A percentile compares a stretch with the other conserved stretches of the same genome.
Evolutionary conservation across 2,888 invertebrate genomes (phyloP).

Genomic region (Serripes groenlandicus): DNA sequence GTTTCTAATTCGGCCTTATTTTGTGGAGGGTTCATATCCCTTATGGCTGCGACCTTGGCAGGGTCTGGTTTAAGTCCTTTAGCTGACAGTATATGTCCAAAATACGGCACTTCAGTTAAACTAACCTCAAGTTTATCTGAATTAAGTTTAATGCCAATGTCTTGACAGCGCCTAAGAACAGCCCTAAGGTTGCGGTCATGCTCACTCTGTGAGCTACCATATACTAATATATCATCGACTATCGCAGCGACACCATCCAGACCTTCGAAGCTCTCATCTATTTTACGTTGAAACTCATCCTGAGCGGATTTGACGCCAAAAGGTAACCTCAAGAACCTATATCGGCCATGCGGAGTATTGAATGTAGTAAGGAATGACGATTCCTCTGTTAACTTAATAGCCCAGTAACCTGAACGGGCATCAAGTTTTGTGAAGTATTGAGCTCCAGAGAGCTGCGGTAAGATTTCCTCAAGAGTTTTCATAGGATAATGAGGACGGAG

Average conservation of each 20-base stretch:
- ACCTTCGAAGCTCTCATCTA: slow-evolving; percentile 46
- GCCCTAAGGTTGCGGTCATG: slow-evolving; percentile 50
- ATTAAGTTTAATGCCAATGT: slow-evolving; percentile 61
- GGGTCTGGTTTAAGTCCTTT: slow-evolving; percentile 45
- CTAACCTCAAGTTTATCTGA: slow-evolving; percentile 51
- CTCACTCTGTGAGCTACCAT: slow-evolving; percentile 43
- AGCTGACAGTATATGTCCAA: slow-evolving; percentile 63
- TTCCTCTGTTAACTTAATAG: slow-evolving; percentile 62
- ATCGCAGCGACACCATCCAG: slow-evolving; percentile 51
- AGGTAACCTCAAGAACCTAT: slow-evolving; percentile 63
- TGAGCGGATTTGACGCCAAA: slow-evolving; percentile 62
- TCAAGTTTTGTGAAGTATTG: slow-evolving; percentile 37
- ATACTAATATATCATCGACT: slow-evolving; percentile 63
- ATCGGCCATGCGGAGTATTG: slow-evolving; percentile 65
- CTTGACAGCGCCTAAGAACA: slow-evolving; percentile 38
- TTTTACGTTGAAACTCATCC: slow-evolving; percentile 61
- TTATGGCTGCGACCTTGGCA: slow-evolving; percentile 52
- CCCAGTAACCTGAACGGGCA: slow-evolving; percentile 59
- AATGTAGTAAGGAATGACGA: slow-evolving; percentile 66
- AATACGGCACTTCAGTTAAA: slow-evolving; percentile 45
- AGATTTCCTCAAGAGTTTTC: slow-evolving; percentile 36
- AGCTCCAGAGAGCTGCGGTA: slow-evolving; percentile 21
- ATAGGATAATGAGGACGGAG: no score
- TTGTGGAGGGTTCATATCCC: slow-evolving; percentile 46
- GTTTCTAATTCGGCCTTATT: slow-evolving; percentile 17